Base-by-base conservation (phyloP, 2,113 vertebrate species). In the Gobio gobio region DNA sequence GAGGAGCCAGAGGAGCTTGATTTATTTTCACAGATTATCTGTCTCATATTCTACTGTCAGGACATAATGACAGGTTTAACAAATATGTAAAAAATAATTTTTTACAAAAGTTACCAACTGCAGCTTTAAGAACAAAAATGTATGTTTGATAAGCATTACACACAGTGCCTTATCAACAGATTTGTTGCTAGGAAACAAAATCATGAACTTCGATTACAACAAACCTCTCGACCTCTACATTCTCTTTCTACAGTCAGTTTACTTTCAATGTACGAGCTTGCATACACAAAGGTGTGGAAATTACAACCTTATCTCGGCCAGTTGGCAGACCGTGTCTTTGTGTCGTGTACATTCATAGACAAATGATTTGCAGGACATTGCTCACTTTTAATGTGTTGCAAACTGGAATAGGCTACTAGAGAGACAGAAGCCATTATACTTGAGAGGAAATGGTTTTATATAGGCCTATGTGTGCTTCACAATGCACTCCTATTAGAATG, bases 251-350 rank as follows among this genome's bases (percentile, higher is more conserved):
- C 14, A 54, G 20, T 51, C 4, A 26, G 14, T 22, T 83, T 33
- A n/a, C 33, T 61, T 45, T 83, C 13, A 56, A 14, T 75, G 36
- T 73, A 5, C 3, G 18, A 61, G 51, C 29, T 14, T 80, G 70
- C 64, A 51, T 56, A 56, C 78, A 75, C 45, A 47, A 45, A 75
- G 85, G 85, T 86, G 68, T 81, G 78, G 72, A 80, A 88, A 87
- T 88, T 24, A 75, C 54, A 66, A 66, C 40, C 77, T 89, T 88
- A 89, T 89, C 84, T 78, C 40, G 20, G 73, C 76, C n/a, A 83
- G 88, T 89, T 90, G 81, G 70, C 88, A 83, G 58, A 79, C 24
- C 70, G 58, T 59, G 78, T 81, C 40, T 78, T 66, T 86, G 64
- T 43, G 68, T 36, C 29, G 61, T 56, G 51, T 61, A 63, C 63